These are phyloP conservation scores for Bryconaethiops microstoma DNA, from an alignment of 2,797 vertebrate species.

Conservation along the genomic window DNA sequence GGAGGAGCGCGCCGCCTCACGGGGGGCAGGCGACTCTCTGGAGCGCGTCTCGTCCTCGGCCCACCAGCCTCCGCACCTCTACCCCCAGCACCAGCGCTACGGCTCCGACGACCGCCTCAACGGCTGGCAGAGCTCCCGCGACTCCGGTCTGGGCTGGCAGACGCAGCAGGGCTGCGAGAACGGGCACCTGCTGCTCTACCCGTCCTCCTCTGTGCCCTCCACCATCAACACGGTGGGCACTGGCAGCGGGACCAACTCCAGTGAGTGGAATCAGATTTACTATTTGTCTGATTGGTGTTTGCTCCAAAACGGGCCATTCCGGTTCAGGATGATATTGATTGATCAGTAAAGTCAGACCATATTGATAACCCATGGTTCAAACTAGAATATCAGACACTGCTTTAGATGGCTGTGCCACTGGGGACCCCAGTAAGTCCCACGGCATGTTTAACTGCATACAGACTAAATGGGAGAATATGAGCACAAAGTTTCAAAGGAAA, in stretches of 20 bases:
- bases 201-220: constrained; percentile 92
- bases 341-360: too few species aligned
- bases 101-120: constrained; percentile 98
- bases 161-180: constrained; percentile 94
- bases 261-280: constrained; percentile 52
- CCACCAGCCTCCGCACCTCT: constrained; percentile 66
- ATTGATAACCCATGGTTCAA: too few species aligned
- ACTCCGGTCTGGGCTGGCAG: constrained; percentile 91
- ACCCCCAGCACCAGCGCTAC: constrained; percentile 95
- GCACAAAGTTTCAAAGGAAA: too few species aligned
- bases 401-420: too few species aligned
- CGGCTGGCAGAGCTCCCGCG: constrained; percentile 93
- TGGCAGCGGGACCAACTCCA: constrained; percentile 82
- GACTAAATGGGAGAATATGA: too few species aligned
- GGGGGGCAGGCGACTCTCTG: constrained; percentile 81
- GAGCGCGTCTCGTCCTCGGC: constrained; percentile 81
- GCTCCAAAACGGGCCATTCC: too few species aligned
- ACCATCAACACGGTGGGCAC: constrained; percentile 97
- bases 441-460: too few species aligned
- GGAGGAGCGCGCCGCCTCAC: constrained; percentile 86
- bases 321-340: too few species aligned
- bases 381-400: too few species aligned
- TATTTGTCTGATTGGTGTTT: not conserved
- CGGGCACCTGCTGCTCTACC: constrained; percentile 92
- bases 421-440: too few species aligned